Conservation (phyloP, 2,888 invertebrate genomes). For the Troides helena region DNA sequence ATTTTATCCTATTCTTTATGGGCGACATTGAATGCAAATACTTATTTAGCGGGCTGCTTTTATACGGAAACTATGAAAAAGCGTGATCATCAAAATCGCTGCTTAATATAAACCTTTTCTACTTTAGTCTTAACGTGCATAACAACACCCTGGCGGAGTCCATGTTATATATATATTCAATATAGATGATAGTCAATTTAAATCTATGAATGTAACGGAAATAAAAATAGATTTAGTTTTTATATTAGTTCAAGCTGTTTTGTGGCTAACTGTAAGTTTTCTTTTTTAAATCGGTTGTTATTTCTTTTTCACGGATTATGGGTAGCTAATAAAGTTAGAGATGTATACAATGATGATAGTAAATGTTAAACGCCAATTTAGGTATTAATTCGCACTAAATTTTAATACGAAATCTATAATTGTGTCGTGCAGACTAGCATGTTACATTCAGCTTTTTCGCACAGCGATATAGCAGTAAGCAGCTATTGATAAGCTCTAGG, state of each 20-base stretch:
- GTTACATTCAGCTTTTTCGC: slow-evolving; percentile 21
- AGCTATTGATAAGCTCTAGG: slow-evolving; percentile 17
- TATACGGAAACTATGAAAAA: slow-evolving; percentile 60
- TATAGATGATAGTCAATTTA: slow-evolving; percentile 70
- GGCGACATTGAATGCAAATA: slow-evolving; percentile 50
- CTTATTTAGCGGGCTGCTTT: slow-evolving; percentile 44
- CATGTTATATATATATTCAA: slow-evolving; percentile 43
- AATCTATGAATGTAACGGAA: slow-evolving; percentile 47
- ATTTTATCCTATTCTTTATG: slow-evolving; percentile 45
- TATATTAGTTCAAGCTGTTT: slow-evolving; percentile 50
- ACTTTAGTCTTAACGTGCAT: slow-evolving; percentile 51
- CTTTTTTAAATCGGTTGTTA: slow-evolving; percentile 62
- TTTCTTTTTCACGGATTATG: slow-evolving; percentile 63
- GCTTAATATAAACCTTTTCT: slow-evolving; percentile 60
- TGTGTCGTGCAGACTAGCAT: slow-evolving; percentile 9
- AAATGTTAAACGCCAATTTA: slow-evolving; percentile 9
- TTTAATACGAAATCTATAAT: slow-evolving; percentile 2
- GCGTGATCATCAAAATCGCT: slow-evolving; percentile 52
- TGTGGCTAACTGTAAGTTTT: slow-evolving; percentile 45
- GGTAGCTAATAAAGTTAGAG: slow-evolving; percentile 58
- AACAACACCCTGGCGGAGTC: slow-evolving; percentile 58
- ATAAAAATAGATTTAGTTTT: slow-evolving; percentile 61
- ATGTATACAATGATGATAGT: slow-evolving; percentile 34
- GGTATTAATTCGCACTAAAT: slow-evolving; percentile 22
- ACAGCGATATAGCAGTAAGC: slow-evolving; percentile 27